phyloP scores from a whole-genome alignment of 1,140 invertebrate species.

The Meloidogyne chitwoodi region DNA sequence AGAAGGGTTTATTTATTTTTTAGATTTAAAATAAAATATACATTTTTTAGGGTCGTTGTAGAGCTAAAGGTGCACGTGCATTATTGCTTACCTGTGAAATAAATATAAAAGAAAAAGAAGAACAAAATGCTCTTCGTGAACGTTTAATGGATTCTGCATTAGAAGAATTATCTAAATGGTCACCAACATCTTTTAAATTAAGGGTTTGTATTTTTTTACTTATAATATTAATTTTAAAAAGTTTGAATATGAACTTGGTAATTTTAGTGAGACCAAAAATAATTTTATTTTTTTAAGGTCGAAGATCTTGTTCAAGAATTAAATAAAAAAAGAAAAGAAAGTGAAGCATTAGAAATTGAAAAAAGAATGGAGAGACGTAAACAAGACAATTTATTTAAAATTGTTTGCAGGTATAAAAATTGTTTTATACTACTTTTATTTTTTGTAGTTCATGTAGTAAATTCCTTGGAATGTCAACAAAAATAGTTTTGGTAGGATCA shows the following conservation, averaged over 20 bases:
- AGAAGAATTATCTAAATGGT: not conserved
- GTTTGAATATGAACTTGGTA: too few species aligned
- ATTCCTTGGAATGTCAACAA: conserved; percentile 1
- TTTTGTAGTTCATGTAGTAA: not conserved
- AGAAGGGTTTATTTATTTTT: conserved; percentile 27
- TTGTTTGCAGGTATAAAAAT: not conserved
- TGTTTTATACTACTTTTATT: not conserved
- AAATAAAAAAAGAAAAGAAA: not conserved
- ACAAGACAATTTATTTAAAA: not conserved
- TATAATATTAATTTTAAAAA: too few species aligned
- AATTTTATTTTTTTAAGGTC: not conserved
- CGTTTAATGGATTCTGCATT: conserved; percentile 11
- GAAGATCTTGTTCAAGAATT: conserved; percentile 3
- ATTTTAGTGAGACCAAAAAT: too few species aligned
- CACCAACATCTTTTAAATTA: not conserved
- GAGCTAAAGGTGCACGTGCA: conserved; percentile 18
- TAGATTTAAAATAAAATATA: not conserved
- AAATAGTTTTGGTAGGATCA: not conserved
- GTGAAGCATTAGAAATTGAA: not conserved
- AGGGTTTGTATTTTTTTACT: not conserved
- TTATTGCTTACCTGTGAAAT: conserved; percentile 7
- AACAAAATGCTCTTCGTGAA: conserved; percentile 23
- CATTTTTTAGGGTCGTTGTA: conserved; percentile 39
- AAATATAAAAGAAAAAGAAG: not conserved
- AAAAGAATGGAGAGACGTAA: not conserved